Base-by-base conservation (phyloP, 1,140 invertebrate genomes). In the Choristoneura fumiferana region DNA sequence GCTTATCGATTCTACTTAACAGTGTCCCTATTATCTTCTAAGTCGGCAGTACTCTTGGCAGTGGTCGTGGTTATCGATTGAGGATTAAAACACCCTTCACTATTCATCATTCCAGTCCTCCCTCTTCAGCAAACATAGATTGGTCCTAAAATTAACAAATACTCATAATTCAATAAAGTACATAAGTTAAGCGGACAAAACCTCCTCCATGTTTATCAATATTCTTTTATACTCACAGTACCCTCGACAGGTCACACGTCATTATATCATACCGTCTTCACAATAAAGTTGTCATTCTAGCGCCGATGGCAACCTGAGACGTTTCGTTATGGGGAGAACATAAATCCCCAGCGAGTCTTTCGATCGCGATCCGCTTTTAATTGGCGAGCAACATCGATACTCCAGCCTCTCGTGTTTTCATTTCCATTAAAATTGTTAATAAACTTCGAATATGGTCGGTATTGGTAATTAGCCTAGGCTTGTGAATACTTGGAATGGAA, bases 361-460 rank as follows among this genome's bases (percentile, higher is more conserved):
- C 22, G 22, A 29, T 29, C 22, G 2, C 17, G 40, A 45, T 45
- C 17, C 40, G 17, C 8, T 45, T 18, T 22, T 45, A 45, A 45
- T 45, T 45, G 17, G 40, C 22, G 22, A 6, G 22, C 40, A 45
- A 45, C 18, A 22, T 45, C 40, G 40, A 45, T 45, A 45, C 22
- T 43, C 39, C 14, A 3, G 6, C 14, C 14, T 29, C 22, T 6
- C 22, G 22, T 14, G 15, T 15, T 43, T 22, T 22, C 40, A 43
- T 43, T 22, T n/a, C 40, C 15, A 43, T 43, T 43, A 43, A 29
- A 29, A 14, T 10, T 43, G 40, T 22, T 22, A 22, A 43, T 8
- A 40, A 14, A 14, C 39, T 63, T 49, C 54, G 53, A 57, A 57
- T n/a, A 33, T 43, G 14, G 17, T 10, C 18, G 40, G n/a, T 45